phyloP scores from a whole-genome alignment of 2,797 vertebrate genomes.

The Siniperca scherzeri region DNA sequence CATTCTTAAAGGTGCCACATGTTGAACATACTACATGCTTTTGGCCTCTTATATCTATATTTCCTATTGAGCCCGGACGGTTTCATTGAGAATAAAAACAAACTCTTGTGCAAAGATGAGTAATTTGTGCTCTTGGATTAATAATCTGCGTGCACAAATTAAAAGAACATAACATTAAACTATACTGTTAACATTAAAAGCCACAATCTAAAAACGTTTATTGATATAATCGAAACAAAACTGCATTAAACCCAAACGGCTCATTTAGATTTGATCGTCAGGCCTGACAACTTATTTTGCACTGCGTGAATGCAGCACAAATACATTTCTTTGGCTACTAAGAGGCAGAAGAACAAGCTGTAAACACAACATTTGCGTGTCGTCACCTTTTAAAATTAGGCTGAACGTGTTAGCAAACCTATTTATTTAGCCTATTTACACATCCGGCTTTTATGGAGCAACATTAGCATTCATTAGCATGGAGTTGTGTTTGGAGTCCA shows the following conservation, averaged over 20 bases:
- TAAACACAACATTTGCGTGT: background rate
- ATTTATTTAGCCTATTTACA: too few species aligned
- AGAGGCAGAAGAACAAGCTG: background rate
- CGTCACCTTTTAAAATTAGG: background rate
- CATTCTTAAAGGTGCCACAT: background rate
- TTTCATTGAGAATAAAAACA: background rate
- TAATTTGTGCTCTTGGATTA: background rate
- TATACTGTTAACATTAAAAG: background rate
- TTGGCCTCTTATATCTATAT: background rate
- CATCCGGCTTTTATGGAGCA: background rate
- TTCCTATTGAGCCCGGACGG: background rate
- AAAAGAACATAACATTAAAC: background rate
- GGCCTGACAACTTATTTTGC: too few species aligned
- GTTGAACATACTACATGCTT: background rate
- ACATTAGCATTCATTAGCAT: background rate
- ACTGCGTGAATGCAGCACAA: too few species aligned
- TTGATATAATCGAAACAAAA: background rate
- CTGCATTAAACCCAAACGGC: background rate
- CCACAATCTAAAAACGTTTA: background rate
- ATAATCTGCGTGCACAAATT: background rate
- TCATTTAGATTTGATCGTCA: background rate
- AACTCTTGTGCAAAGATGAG: background rate
- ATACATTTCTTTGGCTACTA: background rate
- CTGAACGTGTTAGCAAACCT: background rate
- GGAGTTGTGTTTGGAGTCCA: background rate